A percentile compares a stretch with the other conserved stretches of the same genome.
These are phyloP conservation scores for Nephrotoma flavescens DNA, from an alignment of 2,888 invertebrate genomes.

Conservation along the genomic window DNA sequence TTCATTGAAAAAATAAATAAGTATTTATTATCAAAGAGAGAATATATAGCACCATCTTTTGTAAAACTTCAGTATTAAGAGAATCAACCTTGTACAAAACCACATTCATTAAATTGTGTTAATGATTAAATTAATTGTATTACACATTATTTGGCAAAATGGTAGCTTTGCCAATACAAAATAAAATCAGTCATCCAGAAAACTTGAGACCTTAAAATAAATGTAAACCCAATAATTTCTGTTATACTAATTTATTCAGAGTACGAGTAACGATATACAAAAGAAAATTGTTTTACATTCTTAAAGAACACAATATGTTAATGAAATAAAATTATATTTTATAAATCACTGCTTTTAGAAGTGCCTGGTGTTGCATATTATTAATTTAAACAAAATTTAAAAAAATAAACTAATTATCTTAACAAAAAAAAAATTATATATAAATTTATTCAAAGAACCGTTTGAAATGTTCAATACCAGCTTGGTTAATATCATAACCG, in stretches of 20 bases:
- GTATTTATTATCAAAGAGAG: too few relatives aligned
- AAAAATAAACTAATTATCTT: not conserved
- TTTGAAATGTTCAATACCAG: slow-evolving; percentile 40
- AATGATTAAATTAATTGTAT: too few relatives aligned
- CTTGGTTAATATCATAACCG: slow-evolving; percentile 44
- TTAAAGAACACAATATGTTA: not conserved
- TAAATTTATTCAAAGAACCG: not conserved
- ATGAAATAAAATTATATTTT: not conserved
- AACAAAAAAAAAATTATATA: not conserved
- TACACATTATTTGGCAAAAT: too few relatives aligned
- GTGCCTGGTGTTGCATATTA: not conserved
- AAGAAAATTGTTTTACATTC: not conserved
- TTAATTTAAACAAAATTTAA: not conserved
- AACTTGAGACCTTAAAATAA: not conserved
- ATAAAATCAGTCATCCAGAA: too few relatives aligned
- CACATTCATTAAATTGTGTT: too few relatives aligned
- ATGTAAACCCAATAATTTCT: not conserved
- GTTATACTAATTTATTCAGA: not conserved
- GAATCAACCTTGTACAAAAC: too few relatives aligned
- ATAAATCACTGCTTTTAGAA: not conserved
- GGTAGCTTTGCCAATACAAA: too few relatives aligned
- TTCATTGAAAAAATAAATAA: too few relatives aligned
- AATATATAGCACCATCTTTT: too few relatives aligned
- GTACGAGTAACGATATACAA: not conserved
- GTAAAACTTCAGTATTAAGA: too few relatives aligned